These are phyloP conservation scores for Trididemnum miniatum DNA, from an alignment of 23 tunicate species.

Conservation along the genomic window DNA sequence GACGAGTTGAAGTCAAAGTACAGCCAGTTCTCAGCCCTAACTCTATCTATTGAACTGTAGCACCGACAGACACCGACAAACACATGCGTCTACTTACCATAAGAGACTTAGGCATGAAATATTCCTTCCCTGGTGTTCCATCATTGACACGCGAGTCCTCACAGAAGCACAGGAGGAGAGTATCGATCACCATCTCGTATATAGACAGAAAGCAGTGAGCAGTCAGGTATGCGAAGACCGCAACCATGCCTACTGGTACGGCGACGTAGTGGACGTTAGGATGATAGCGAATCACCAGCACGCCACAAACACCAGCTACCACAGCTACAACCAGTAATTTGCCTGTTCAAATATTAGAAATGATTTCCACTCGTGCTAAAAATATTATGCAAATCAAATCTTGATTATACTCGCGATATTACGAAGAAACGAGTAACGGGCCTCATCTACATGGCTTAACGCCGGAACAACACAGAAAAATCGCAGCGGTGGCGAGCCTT, in stretches of 20 bases:
- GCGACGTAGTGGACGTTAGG: constrained; percentile 65
- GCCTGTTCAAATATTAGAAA: constrained; percentile 62
- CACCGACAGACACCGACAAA: no score
- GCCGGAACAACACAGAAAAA: no score
- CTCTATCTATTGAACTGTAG: no score
- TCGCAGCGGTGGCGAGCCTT: no score
- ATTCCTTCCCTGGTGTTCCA: constrained; percentile 80
- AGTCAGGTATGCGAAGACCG: constrained; percentile 74
- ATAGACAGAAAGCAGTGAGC: constrained; percentile 89
- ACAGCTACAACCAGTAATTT: constrained; percentile 81
- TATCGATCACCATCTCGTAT: constrained; percentile 89
- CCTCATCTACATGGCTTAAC: no score
- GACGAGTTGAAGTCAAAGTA: no score
- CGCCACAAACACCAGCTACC: constrained; percentile 72
- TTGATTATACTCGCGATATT: no score
- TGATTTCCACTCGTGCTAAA: no score
- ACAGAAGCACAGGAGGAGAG: constrained; percentile 86
- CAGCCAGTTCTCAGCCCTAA: no score
- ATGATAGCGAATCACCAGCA: constrained; percentile 55
- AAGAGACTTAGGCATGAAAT: constrained; percentile 86
- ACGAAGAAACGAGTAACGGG: no score
- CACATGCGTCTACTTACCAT: no score
- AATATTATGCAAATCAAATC: no score
- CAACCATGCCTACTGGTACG: constrained; percentile 65
- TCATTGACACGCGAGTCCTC: constrained; percentile 91